These are phyloP conservation scores for Simalia tracyae DNA, from an alignment of 2,797 vertebrate species.

Conservation along the genomic window DNA sequence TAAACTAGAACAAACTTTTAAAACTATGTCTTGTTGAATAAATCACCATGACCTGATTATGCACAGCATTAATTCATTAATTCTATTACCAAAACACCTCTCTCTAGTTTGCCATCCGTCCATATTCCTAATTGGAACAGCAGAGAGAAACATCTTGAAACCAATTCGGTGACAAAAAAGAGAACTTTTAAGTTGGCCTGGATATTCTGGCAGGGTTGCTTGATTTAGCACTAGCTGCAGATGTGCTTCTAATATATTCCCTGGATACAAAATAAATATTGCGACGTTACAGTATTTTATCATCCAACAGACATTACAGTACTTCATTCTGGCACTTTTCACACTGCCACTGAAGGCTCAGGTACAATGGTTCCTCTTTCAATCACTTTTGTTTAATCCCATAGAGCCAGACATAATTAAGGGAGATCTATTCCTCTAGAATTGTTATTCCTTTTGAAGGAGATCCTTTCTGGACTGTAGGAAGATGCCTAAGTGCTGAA, in stretches of 20 bases:
- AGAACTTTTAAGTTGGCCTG: neutral
- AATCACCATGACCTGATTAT: neutral
- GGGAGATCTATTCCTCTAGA: neutral
- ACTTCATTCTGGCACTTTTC: neutral
- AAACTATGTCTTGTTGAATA: neutral
- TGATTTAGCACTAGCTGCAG: neutral
- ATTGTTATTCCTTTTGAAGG: neutral
- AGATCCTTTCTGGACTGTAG: neutral
- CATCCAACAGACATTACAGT: neutral
- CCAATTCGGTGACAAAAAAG: neutral
- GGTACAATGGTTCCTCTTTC: neutral
- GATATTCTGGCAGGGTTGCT: neutral
- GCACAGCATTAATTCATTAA: neutral
- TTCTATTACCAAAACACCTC: neutral
- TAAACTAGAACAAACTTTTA: neutral
- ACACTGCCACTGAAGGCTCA: neutral
- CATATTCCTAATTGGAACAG: neutral
- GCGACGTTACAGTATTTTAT: neutral
- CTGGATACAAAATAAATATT: neutral
- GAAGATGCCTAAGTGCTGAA: neutral
- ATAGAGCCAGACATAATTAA: neutral
- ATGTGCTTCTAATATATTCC: neutral
- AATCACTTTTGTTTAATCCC: neutral
- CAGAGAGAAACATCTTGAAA: neutral
- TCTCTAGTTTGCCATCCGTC: neutral